Conservation (phyloP, 2,888 invertebrate species). For the Malacosoma neustria region DNA sequence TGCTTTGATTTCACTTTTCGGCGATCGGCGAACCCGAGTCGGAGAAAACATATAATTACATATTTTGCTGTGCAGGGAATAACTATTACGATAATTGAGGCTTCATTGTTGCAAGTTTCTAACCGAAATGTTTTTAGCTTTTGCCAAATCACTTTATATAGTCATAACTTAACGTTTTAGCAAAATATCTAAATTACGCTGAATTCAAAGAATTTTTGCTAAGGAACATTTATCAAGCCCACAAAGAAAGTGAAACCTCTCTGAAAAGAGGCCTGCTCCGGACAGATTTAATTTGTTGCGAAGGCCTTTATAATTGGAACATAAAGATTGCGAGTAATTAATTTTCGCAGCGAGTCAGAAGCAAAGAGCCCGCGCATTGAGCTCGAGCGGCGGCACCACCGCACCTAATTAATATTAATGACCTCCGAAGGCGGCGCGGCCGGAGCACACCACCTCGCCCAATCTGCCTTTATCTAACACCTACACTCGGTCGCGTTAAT, state of each 20-base stretch:
- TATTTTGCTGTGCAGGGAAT: constrained; percentile 32
- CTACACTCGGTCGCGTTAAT: constrained; percentile 28
- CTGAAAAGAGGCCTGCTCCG: constrained; percentile 71
- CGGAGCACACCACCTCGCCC: constrained; percentile 27
- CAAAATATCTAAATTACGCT: constrained; percentile 52
- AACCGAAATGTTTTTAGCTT: constrained; percentile 24
- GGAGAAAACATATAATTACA: constrained; percentile 64
- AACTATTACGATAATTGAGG: constrained; percentile 40
- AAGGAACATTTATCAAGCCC: constrained; percentile 72
- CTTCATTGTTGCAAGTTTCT: constrained; percentile 37
- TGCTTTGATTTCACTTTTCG: constrained; percentile 64
- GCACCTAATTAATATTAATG: constrained; percentile 74
- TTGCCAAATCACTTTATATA: constrained; percentile 31
- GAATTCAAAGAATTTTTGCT: constrained; percentile 64
- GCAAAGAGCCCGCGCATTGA: constrained; percentile 67
- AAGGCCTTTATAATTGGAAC: constrained; percentile 76
- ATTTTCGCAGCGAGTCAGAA: constrained; percentile 74
- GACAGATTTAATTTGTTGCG: constrained; percentile 76
- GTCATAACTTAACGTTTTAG: constrained; percentile 57
- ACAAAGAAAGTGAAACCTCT: constrained; percentile 74
- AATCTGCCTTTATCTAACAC: constrained; percentile 48
- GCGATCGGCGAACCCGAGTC: constrained; percentile 28
- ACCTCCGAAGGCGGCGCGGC: constrained; percentile 55
- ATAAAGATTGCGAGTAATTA: constrained; percentile 76
- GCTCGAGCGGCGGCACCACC: constrained; percentile 48